Evolutionary conservation across 1,140 invertebrate genomes (phyloP), one percentile per base, ranked within the genome.

Genomic region (Neelides sp.): DNA sequence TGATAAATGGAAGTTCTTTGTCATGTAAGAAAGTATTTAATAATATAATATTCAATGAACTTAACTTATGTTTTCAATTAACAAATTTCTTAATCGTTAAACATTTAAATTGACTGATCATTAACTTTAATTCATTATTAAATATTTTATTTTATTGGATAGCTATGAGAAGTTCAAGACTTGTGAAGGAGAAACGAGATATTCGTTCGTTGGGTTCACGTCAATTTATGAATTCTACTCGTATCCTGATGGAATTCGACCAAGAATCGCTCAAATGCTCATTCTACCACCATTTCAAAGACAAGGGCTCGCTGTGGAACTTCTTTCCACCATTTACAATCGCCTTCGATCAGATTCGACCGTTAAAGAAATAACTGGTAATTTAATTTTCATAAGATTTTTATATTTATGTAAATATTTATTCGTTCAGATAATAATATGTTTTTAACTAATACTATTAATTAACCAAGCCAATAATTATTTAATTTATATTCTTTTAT

Each of bases 181-280:
- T 24, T 68, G 71, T 36, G 72, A 80, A 62, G 80, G 82, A 12
- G 62, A 68, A 4, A 57, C 63, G 12, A 69, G 71, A n/a, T 90
- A 87, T 64, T 80, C 80, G 27, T 78, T 85, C 48, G 79, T 79
- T 54, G 93, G 87, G 10, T 96, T 91, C 69, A 77, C 81, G 27
- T 90, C 90, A 0, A 80, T 93, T 19, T 98, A 96, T 72, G 81
- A 86, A 58, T 98, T 93, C 68, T 98, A 92, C 66, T 85, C 86
- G 1, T 95, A 95, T 70, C 92, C 92, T 0, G 71, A 77, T 36
- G 79, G 85, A 64, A 79, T 78, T 36, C 73, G 93, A 28, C 89
- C 91, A 7, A 74, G 93, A 48, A 84, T 98, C 44, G 88, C 87
- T 55, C 92, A 97, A 68, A 80, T 93, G 63, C 70, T 96, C 39